These are phyloP conservation scores for Camelus bactrianus DNA, from an alignment of 2,113 vertebrate genomes.

Conservation along the genomic window DNA sequence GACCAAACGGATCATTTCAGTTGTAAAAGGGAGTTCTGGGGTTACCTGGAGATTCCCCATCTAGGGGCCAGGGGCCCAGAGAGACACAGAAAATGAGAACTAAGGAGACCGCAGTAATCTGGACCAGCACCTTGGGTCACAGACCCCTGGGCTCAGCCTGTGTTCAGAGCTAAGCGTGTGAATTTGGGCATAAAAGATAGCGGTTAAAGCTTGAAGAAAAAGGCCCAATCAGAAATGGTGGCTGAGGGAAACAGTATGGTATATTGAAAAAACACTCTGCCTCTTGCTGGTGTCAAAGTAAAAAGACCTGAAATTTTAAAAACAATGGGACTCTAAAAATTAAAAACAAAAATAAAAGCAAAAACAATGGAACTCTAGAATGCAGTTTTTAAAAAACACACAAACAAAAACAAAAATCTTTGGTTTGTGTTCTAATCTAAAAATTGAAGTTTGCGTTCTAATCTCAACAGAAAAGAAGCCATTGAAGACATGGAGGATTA, in stretches of 20 bases:
- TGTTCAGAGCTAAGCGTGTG: not conserved
- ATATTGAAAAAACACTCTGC: not conserved
- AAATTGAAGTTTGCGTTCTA: not conserved
- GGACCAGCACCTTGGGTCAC: not conserved
- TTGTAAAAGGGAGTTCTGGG: not conserved
- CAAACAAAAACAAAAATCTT: not conserved
- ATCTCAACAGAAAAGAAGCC: not conserved
- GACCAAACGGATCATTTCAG: not conserved
- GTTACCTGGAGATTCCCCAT: not conserved
- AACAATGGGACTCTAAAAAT: not conserved
- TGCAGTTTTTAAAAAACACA: not conserved
- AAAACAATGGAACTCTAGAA: not conserved
- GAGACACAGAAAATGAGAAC: not conserved
- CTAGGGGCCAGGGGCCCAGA: not conserved
- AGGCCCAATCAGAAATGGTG: not conserved
- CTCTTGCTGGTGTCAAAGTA: not conserved
- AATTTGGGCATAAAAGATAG: not conserved
- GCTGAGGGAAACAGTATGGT: not conserved
- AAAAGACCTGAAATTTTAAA: not conserved
- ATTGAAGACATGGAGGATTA: not conserved
- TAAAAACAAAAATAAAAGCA: too few species aligned
- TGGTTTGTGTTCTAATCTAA: not conserved
- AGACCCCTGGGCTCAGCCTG: not conserved
- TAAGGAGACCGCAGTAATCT: accelerated
- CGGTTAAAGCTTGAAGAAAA: not conserved